A percentile compares a stretch with the other conserved stretches of the same genome.
These are phyloP conservation scores for Scolopax bukidnonensis DNA, from an alignment of 2,797 vertebrate species.

Conservation along the genomic window DNA sequence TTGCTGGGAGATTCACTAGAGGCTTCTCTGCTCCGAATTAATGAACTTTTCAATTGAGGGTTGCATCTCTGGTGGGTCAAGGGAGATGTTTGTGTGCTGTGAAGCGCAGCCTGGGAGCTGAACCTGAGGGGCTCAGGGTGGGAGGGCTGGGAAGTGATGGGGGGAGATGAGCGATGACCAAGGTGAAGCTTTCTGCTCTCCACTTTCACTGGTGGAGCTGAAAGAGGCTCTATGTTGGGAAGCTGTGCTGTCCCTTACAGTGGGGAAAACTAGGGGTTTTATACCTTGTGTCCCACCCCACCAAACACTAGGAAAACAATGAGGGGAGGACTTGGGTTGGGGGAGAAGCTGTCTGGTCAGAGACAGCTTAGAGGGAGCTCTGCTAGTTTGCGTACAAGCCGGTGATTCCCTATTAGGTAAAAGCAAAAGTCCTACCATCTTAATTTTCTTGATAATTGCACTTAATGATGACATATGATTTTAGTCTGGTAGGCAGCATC, in stretches of 20 bases:
- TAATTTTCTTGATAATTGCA: not conserved
- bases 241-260: too few species aligned
- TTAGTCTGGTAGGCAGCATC: not conserved
- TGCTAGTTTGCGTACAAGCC: accelerated
- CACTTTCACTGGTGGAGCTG: accelerated
- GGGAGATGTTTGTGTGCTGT: not conserved
- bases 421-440: not conserved
- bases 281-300: not conserved
- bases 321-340: not conserved
- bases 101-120: not conserved
- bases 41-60: not conserved
- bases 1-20: slow-evolving; percentile 10
- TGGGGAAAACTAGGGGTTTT: not conserved
- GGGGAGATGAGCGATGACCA: not conserved
- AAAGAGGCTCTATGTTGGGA: accelerated
- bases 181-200: accelerated
- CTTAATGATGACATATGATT: not conserved
- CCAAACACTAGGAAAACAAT: accelerated
- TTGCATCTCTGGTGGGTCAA: not conserved
- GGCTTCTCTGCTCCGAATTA: slow-evolving; percentile 38
- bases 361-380: not conserved
- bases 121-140: accelerated
- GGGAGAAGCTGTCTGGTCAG: not conserved
- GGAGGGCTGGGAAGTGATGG: not conserved
- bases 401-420: not conserved